phyloP scores from a whole-genome alignment of 64 coral and sea anemone species.

The Porites lutea region DNA sequence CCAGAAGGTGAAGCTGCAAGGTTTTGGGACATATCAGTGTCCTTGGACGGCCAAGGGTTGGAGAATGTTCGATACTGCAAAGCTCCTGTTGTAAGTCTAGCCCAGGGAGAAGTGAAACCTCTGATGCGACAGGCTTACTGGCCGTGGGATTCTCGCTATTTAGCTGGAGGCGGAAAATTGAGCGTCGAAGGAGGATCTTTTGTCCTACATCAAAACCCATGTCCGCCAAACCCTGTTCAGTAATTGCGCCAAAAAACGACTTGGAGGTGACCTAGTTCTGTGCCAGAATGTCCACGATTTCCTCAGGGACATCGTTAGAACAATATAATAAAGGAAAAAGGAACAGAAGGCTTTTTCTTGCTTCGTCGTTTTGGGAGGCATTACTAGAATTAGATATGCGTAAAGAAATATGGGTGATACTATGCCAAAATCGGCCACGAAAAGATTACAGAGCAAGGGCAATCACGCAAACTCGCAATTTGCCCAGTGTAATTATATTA shows the following conservation, averaged over 20 bases:
- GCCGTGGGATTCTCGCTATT: background rate
- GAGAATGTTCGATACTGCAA: background rate
- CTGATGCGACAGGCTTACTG: background rate
- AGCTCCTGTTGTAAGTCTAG: background rate
- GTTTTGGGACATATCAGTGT: background rate
- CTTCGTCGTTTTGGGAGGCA: no score
- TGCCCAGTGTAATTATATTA: no score
- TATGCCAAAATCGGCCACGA: no score
- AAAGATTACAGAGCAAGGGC: no score
- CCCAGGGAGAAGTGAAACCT: background rate
- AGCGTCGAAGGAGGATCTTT: background rate
- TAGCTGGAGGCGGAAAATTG: background rate
- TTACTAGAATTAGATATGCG: no score
- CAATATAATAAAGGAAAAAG: no score
- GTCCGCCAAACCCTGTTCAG: background rate
- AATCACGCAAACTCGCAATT: no score
- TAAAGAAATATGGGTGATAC: no score
- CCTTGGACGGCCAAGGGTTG: background rate
- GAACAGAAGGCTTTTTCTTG: no score
- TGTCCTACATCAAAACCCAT: background rate
- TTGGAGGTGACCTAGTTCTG: background rate
- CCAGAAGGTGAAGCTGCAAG: background rate
- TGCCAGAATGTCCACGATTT: background rate
- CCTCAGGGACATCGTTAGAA: background rate
- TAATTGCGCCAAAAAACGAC: background rate